phyloP scores from a whole-genome alignment of 2,888 invertebrate genomes.

The Phania funesta region DNA sequence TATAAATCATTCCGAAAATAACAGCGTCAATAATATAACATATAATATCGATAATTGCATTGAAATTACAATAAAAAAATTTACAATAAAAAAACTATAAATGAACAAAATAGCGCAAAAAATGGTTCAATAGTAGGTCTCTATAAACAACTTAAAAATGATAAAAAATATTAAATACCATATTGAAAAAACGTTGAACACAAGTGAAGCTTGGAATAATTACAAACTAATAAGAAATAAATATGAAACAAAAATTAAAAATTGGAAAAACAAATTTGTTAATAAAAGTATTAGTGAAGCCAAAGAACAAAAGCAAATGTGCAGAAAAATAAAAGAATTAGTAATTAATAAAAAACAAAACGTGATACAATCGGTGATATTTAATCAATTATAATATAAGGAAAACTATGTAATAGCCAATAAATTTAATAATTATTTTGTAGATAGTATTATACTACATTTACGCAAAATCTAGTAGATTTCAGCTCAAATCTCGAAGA shows the following conservation, averaged over 20 bases:
- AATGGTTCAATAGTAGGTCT: neutral
- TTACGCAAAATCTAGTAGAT: too few relatives aligned
- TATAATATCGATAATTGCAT: neutral
- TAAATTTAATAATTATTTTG: neutral
- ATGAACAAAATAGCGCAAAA: too few relatives aligned
- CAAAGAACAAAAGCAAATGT: neutral
- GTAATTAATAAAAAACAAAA: neutral
- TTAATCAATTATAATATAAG: neutral
- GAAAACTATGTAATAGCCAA: neutral
- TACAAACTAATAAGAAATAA: neutral
- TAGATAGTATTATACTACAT: neutral
- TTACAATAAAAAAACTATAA: too few relatives aligned
- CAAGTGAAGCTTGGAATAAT: neutral
- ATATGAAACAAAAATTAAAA: neutral
- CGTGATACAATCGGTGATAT: neutral
- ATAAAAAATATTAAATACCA: neutral
- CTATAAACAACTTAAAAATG: neutral
- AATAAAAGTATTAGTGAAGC: neutral
- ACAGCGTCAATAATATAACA: too few relatives aligned
- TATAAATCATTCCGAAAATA: too few relatives aligned
- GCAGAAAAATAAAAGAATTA: neutral
- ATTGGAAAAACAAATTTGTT: neutral
- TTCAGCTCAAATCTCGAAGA: too few relatives aligned
- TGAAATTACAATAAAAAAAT: neutral
- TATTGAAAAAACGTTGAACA: neutral